Percentiles rank a stretch among this genome's conserved stretches.
Conservation (phyloP, 2,797 vertebrate genomes). For the Enteromius radiatus region DNA sequence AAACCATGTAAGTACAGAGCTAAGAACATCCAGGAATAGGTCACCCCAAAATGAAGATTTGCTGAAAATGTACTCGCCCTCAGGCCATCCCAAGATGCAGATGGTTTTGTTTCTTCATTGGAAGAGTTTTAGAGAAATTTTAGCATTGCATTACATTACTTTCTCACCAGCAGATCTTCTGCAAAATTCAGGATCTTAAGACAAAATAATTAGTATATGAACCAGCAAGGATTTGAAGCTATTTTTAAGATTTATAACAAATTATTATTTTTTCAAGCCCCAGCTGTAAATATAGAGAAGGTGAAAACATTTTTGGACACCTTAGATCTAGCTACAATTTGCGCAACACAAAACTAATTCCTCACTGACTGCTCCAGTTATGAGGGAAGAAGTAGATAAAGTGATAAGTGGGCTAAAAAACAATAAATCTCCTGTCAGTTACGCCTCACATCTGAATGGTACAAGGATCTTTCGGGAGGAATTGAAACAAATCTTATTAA, state of each 20-base stretch:
- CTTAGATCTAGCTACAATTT: constrained; percentile 16
- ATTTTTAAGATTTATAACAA: no score
- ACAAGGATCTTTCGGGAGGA: constrained; percentile 27
- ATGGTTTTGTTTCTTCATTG: background rate
- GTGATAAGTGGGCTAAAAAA: constrained; percentile 29
- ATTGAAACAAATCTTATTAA: constrained; percentile 20
- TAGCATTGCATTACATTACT: background rate
- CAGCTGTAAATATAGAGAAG: no score
- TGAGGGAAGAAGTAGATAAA: constrained; percentile 32
- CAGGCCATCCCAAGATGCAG: background rate
- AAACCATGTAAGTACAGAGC: constrained; percentile 85
- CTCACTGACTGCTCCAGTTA: constrained; percentile 8
- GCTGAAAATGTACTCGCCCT: background rate
- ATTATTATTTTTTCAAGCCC: no score
- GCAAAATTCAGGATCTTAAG: background rate
- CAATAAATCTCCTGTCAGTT: background rate
- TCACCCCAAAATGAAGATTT: background rate
- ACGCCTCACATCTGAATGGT: constrained; percentile 27
- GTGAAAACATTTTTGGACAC: no score
- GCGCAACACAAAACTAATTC: constrained; percentile 11
- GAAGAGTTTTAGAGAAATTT: background rate
- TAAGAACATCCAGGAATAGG: background rate
- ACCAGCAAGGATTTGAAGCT: no score
- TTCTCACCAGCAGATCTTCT: background rate
- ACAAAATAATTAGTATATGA: no score